Evolutionary conservation across 2,797 vertebrate genomes (phyloP).

Genomic region (Brachyrhaphis roseni): DNA sequence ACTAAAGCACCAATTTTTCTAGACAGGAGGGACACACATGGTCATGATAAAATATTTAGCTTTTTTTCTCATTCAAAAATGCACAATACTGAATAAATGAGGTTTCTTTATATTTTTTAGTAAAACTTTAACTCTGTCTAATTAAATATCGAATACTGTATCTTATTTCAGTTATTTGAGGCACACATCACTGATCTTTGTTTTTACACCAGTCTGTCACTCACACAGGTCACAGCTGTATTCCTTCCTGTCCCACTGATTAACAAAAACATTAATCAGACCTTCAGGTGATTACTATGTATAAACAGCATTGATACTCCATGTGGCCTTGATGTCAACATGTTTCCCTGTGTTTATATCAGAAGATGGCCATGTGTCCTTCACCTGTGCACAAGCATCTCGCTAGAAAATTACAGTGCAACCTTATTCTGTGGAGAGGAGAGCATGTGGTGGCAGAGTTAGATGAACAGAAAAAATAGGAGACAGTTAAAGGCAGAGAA

Average conservation of each 20-base stretch:
- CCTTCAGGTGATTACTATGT: slow-evolving; percentile 59
- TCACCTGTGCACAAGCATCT: slow-evolving; percentile 65
- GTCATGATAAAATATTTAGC: not conserved
- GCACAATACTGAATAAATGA: not conserved
- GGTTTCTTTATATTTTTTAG: not conserved
- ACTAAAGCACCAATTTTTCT: slow-evolving; percentile 11
- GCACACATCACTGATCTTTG: slow-evolving; percentile 10
- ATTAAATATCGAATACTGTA: not conserved
- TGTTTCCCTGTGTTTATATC: slow-evolving; percentile 65
- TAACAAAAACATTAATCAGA: slow-evolving; percentile 77
- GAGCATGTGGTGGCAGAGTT: slow-evolving; percentile 18
- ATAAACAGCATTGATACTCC: slow-evolving; percentile 71
- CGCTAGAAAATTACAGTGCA: slow-evolving; percentile 22
- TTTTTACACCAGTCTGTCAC: slow-evolving; percentile 33
- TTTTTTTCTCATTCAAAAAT: not conserved
- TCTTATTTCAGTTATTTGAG: slow-evolving; percentile 19
- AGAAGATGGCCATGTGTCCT: slow-evolving; percentile 50
- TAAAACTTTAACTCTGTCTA: slow-evolving; percentile 1
- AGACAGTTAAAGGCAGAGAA: slow-evolving; percentile 27
- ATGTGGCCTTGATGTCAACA: slow-evolving; percentile 62
- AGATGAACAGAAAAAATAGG: slow-evolving; percentile 25
- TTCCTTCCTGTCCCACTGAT: slow-evolving; percentile 65
- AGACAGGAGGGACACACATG: not conserved
- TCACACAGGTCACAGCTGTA: slow-evolving; percentile 37
- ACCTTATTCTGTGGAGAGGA: slow-evolving; percentile 29